These are phyloP conservation scores for Hippoglossus hippoglossus DNA, from an alignment of 2,797 vertebrate genomes.

Conservation along the genomic window DNA sequence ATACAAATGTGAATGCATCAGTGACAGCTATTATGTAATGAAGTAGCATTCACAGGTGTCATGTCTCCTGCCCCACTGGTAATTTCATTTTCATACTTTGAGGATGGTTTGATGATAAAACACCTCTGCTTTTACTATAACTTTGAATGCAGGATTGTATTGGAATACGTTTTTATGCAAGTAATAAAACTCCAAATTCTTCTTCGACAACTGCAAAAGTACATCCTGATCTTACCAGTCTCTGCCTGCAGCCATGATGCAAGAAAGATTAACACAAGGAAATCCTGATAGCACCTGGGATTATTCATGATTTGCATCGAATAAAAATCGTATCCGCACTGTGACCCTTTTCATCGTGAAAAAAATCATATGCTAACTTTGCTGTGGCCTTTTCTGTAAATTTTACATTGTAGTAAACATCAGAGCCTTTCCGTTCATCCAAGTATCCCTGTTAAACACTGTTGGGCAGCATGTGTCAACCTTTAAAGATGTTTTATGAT, in stretches of 20 bases:
- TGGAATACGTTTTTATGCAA: neutral
- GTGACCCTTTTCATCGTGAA: neutral
- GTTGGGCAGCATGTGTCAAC: neutral
- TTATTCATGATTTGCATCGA: neutral
- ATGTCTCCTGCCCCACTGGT: too few relatives aligned
- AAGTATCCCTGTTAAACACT: neutral
- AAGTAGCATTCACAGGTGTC: too few relatives aligned
- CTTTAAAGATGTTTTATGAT: neutral
- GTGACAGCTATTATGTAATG: too few relatives aligned
- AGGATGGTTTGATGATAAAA: too few relatives aligned
- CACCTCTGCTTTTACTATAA: too few relatives aligned
- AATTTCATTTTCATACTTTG: too few relatives aligned
- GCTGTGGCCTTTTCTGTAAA: too few relatives aligned
- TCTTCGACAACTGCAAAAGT: neutral
- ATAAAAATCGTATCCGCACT: neutral
- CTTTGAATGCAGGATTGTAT: too few relatives aligned
- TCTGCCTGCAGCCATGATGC: neutral
- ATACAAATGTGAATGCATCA: too few relatives aligned
- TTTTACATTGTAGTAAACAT: too few relatives aligned
- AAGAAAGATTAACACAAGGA: neutral
- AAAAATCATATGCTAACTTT: neutral
- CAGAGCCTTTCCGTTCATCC: neutral
- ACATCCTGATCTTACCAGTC: too few relatives aligned
- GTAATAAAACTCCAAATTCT: neutral
- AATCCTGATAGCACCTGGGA: neutral